Evolutionary conservation across 2,888 invertebrate species (phyloP).

Genomic region (Drosophila prostipennis): DNA sequence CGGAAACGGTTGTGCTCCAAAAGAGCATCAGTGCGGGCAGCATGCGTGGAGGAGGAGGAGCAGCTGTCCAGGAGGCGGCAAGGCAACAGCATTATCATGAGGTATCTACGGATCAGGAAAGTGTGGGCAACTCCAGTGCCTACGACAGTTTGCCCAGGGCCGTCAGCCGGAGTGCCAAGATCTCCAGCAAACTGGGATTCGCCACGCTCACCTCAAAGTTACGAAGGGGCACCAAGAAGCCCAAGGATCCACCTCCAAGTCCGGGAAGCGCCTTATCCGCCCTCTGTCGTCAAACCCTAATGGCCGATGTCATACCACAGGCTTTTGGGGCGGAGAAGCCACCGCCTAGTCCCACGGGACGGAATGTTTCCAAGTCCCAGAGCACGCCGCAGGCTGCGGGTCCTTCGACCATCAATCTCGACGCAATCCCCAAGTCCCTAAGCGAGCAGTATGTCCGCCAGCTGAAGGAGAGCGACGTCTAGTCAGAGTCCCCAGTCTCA

Average conservation of each 20-base stretch:
- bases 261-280: conserved; percentile 87
- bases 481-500: conserved; percentile 55
- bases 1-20: conserved; percentile 83
- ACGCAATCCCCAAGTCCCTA: conserved; percentile 81
- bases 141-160: conserved; percentile 86
- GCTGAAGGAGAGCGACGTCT: conserved; percentile 82
- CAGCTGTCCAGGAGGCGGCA: conserved; percentile 6
- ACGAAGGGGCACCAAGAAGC: conserved; percentile 82
- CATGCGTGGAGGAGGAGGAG: conserved; percentile 83
- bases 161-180: conserved; percentile 81
- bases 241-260: conserved; percentile 74
- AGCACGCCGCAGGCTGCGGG: conserved; percentile 80
- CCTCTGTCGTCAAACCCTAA: conserved; percentile 90
- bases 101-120: conserved; percentile 77
- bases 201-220: conserved; percentile 87
- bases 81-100: conserved; percentile 40
- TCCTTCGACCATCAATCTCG: conserved; percentile 42
- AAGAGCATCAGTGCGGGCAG: conserved; percentile 92
- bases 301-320: conserved; percentile 86
- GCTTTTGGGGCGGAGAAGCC: conserved; percentile 47
- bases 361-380: conserved; percentile 80
- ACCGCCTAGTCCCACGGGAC: conserved; percentile 52
- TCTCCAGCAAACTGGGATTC: conserved; percentile 85
- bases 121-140: conserved; percentile 80
- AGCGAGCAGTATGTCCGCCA: conserved; percentile 82